Percentiles rank a stretch among this genome's conserved stretches.
These are phyloP conservation scores for Hermetia illucens DNA, from an alignment of 1,140 invertebrate species.

Conservation along the genomic window DNA sequence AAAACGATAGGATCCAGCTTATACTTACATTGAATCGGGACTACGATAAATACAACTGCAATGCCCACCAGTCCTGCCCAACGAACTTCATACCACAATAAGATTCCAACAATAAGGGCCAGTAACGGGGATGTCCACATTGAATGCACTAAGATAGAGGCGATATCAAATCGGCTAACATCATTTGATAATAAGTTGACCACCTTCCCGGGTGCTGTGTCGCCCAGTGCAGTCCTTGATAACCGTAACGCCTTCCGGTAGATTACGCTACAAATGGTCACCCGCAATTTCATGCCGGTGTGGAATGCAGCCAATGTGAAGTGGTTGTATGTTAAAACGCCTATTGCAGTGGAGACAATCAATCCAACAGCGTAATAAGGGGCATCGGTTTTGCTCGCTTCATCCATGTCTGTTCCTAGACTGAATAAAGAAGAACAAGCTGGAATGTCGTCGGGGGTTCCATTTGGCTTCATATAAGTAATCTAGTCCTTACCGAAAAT, in stretches of 20 bases:
- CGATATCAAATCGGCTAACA: too few species aligned
- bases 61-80: slow-evolving; percentile 53
- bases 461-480: not conserved
- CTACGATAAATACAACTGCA: slow-evolving; percentile 48
- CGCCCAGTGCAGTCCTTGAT: too few species aligned
- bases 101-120: slow-evolving; percentile 41
- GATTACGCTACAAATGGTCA: slow-evolving; percentile 44
- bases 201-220: too few species aligned
- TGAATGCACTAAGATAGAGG: slow-evolving; percentile 41
- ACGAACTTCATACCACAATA: slow-evolving; percentile 49
- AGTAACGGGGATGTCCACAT: slow-evolving; percentile 52
- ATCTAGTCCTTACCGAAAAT: slow-evolving; percentile 1
- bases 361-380: slow-evolving; percentile 30
- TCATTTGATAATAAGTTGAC: too few species aligned
- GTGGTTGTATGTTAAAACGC: too few species aligned
- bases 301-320: slow-evolving; percentile 41
- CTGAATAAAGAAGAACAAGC: not conserved
- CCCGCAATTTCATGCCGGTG: slow-evolving; percentile 41
- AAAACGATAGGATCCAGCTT: slow-evolving; percentile 50
- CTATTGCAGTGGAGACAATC: slow-evolving; percentile 38
- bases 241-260: slow-evolving; percentile 46
- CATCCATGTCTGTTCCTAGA: slow-evolving; percentile 19
- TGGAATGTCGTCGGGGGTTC: not conserved
- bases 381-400: slow-evolving; percentile 38
- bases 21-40: slow-evolving; percentile 47